A percentile compares a stretch with the other conserved stretches of the same genome.
These are phyloP conservation scores for Hiodon alosoides DNA, from an alignment of 2,113 vertebrate genomes.

Conservation along the genomic window DNA sequence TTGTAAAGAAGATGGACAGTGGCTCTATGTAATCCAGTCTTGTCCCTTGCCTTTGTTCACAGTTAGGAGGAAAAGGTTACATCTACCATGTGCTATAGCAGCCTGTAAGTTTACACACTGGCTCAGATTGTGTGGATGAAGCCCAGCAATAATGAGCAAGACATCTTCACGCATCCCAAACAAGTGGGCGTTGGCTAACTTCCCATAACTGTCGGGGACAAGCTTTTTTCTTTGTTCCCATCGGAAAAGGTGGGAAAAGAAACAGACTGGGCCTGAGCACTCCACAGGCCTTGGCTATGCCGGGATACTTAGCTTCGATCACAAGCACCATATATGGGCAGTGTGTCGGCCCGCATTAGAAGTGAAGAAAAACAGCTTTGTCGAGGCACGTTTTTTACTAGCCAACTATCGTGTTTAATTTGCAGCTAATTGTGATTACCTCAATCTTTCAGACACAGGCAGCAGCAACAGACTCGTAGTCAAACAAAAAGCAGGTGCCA, in stretches of 20 bases:
- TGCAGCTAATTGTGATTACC: slow-evolving; percentile 19
- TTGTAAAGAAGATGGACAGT: no score
- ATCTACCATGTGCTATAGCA: no score
- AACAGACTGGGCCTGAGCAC: background rate
- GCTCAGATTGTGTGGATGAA: no score
- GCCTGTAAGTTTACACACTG: no score
- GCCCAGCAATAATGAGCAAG: no score
- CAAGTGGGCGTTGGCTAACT: no score
- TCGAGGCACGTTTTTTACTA: background rate
- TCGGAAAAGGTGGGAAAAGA: background rate
- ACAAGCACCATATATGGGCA: background rate
- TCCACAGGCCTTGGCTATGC: background rate
- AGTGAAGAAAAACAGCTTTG: slow-evolving; percentile 5
- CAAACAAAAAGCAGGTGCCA: slow-evolving; percentile 8
- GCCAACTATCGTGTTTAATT: slow-evolving; percentile 1
- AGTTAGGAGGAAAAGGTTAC: no score
- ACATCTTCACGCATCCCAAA: no score
- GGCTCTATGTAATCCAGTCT: no score
- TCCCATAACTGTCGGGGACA: no score
- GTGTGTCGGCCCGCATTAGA: background rate
- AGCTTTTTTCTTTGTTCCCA: no score
- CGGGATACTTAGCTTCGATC: background rate
- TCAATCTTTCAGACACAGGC: slow-evolving; percentile 10
- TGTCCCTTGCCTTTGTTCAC: no score
- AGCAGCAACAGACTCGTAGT: slow-evolving; percentile 3